phyloP scores from a whole-genome alignment of 2,113 vertebrate genomes.

The Bucco capensis region DNA sequence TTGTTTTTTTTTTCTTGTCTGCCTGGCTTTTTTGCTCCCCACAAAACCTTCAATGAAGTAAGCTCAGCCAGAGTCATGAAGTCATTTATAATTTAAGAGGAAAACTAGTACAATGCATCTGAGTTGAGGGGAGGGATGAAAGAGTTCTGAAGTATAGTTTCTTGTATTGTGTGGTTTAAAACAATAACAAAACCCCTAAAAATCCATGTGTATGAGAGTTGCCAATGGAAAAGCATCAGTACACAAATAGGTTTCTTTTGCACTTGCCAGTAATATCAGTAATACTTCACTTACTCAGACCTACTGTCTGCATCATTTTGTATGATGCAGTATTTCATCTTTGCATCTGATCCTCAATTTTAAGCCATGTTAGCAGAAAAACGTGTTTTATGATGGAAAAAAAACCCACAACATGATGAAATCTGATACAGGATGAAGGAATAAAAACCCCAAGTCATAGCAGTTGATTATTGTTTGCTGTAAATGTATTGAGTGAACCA shows the following conservation, averaged over 20 bases:
- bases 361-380: background rate
- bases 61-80: background rate
- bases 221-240: background rate
- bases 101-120: background rate
- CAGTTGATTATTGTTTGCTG: background rate
- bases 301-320: background rate
- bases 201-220: background rate
- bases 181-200: background rate
- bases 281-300: background rate
- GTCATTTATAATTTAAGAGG: background rate
- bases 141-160: background rate
- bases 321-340: rapidly evolving
- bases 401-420: background rate
- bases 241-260: background rate
- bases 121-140: background rate
- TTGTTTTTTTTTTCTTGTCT: background rate
- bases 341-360: background rate
- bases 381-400: background rate
- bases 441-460: background rate
- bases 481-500: background rate
- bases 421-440: background rate
- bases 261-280: background rate
- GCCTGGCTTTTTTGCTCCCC: background rate
- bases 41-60: background rate
- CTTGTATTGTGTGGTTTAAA: background rate